These are phyloP conservation scores for Hozukius guyotensis DNA, from an alignment of 2,797 vertebrate species.

Conservation along the genomic window DNA sequence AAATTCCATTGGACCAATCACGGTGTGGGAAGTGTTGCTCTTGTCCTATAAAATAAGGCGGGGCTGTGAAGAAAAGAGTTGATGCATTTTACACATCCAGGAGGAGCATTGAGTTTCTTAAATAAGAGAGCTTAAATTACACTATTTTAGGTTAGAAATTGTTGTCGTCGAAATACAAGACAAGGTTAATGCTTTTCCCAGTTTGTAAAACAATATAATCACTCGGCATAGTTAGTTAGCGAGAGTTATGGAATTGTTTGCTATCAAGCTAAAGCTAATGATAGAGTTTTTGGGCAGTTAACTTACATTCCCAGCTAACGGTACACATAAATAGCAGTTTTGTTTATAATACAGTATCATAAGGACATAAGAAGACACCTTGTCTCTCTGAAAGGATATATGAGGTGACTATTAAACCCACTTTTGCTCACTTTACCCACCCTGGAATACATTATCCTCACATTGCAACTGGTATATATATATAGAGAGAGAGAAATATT, in stretches of 20 bases:
- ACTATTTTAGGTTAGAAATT: background rate
- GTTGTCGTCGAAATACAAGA: background rate
- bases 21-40: background rate
- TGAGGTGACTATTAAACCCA: background rate
- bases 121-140: background rate
- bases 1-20: constrained; percentile 26
- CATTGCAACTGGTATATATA: background rate
- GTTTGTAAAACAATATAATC: background rate
- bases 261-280: background rate
- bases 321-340: background rate
- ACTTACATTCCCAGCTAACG: background rate
- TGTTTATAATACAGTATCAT: background rate
- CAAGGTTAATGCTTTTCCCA: background rate
- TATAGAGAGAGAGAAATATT: background rate
- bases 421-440: background rate
- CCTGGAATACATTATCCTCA: background rate
- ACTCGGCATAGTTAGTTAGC: background rate
- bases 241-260: background rate
- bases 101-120: accelerated
- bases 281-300: background rate
- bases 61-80: constrained; percentile 21
- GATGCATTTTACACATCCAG: background rate
- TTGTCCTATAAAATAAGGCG: constrained; percentile 55
- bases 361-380: background rate
- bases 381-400: background rate